Evolutionary conservation across 1,140 invertebrate genomes (phyloP), one percentile per base, ranked within the genome.

Genomic region (Acromyrmex echinatior): DNA sequence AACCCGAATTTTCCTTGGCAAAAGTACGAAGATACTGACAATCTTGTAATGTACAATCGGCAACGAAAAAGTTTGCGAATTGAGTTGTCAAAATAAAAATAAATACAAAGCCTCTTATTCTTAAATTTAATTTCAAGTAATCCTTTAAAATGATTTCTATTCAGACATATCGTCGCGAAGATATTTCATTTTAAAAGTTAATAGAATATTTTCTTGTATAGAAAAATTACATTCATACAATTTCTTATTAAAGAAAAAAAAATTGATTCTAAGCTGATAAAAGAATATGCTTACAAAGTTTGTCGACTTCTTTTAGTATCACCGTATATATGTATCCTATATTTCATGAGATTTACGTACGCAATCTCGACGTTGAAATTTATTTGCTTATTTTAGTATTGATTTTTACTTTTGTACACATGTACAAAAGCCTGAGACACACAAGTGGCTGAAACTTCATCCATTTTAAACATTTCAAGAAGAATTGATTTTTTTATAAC

Each of bases 291-390:
- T 56, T 39, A 28, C 65, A 81, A 82, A 82, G 68, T 73, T 82
- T 60, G 35, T 9, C 31, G n/a, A 80, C 63, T 81, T 81, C n/a
- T 70, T 81, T 70, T 16, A 74, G 25, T 73, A 82, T 82, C 51
- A n/a, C n/a, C 31, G 7, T 81, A 18, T 81, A 71, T 16, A 56
- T 28, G 31, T 71, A n/a, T 35, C 68, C 56, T 56, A 82, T 82
- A 82, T 74, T 74, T 82, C 68, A 74, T 21, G 56, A 82, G 80
- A 82, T 82, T 82, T 62, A 74, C 39, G 25, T 62, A 45, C 68
- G 18, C 73, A 62, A 73, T 60, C 25, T 60, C 56, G 35, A 60
- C 25, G 62, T n/a, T 74, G 53, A 82, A 60, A 74, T 82, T 60
- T 82, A 74, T 74, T 49, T 81, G 66, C 35, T 71, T 71, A 60